Base-by-base conservation (phyloP, 2,113 vertebrate species). In the Phalacrocorax pelagicus region DNA sequence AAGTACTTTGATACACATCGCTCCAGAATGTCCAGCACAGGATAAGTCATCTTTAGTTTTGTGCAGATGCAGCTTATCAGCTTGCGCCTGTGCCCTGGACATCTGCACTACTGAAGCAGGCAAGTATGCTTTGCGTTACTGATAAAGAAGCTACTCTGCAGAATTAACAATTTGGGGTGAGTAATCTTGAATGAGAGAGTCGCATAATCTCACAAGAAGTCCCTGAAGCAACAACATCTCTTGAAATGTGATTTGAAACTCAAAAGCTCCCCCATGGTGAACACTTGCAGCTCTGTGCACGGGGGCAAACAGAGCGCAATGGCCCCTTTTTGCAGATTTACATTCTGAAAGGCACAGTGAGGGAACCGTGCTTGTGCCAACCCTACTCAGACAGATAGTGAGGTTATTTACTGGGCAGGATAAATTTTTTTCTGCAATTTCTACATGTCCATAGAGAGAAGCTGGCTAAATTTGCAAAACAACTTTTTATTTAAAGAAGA, bases 231-330 rank as follows among this genome's bases (percentile, higher is more conserved):
- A 83, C 0, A 70, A 15, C 22, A 81, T 21, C 18, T 66, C 49
- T 71, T 47, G 57, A 63, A 70, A 78, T 4, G 23, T 5, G n/a
- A 55, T 66, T 66, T 55, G 40, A 69, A 69, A 52, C 29, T 27
- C 59, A 18, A 47, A 40, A 73, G 30, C 15, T 47, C 5, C 22
- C 13, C 18, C 9, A 36, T 0, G 1, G 40, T 19, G 32, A 86
- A 10, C 36, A 17, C 22, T 1, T 6, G 23, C 0, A 40, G 58
- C 14, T 66, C 69, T 57, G 61, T 34, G 20, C 44, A 5, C 0
- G 11, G 12, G 27, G 29, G 7, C 10, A 73, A 63, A 52, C 4
- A 36, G 20, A 65, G 22, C 2, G 0, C 32, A 44, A 8, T 6
- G 27, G 52, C 17, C 10, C 10, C 6, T 0, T 40, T 34, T 32